These are phyloP conservation scores for Cyclophora albipunctata DNA, from an alignment of 2,888 invertebrate genomes.

Conservation along the genomic window DNA sequence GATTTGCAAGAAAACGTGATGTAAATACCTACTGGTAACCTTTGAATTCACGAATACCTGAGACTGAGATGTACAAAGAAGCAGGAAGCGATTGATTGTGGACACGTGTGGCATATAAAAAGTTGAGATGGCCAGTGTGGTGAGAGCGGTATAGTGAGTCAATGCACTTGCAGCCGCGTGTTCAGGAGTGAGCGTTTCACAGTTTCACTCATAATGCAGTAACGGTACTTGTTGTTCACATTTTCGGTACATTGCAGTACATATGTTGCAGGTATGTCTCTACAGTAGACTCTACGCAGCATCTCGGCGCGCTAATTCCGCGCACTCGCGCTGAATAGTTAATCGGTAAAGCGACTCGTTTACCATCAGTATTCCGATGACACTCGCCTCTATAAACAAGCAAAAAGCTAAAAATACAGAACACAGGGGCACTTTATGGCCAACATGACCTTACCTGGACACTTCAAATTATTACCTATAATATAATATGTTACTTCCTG, in stretches of 20 bases:
- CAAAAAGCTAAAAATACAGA: constrained; percentile 69
- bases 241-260: background rate
- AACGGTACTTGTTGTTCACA: background rate
- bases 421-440: constrained; percentile 61
- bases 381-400: constrained; percentile 38
- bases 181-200: background rate
- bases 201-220: too few species aligned
- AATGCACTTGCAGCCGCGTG: constrained; percentile 14
- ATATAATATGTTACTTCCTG: constrained; percentile 43
- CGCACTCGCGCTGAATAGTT: constrained; percentile 56
- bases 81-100: constrained; percentile 25
- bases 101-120: constrained; percentile 27
- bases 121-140: constrained; percentile 14
- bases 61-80: constrained; percentile 30
- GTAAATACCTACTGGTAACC: constrained; percentile 12
- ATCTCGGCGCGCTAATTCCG: constrained; percentile 69
- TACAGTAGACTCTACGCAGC: constrained; percentile 26
- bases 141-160: constrained; percentile 14
- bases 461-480: constrained; percentile 43
- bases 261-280: background rate
- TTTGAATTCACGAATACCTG: constrained; percentile 28
- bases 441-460: constrained; percentile 55
- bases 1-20: constrained; percentile 23
- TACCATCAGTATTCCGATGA: constrained; percentile 59
- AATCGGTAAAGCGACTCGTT: constrained; percentile 36